Base-by-base conservation (phyloP, 1,140 invertebrate species). In the Drosophila bifasciata region DNA sequence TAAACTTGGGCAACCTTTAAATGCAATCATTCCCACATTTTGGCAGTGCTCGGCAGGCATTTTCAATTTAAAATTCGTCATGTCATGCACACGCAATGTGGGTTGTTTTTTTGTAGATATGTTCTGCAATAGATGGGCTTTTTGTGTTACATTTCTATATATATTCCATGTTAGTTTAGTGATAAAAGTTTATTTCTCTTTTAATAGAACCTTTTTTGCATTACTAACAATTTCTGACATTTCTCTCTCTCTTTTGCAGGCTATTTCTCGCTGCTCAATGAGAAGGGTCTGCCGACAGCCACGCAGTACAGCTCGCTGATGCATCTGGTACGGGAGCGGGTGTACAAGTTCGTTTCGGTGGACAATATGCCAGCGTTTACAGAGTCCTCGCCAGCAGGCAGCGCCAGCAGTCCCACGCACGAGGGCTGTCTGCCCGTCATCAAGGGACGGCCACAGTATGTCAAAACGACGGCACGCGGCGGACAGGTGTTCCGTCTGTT, bases 361-460 rank as follows among this genome's bases (percentile, higher is more conserved):
- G 91, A 91, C 45, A 91, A 90, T 55, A 88, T 91, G 81, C 76
- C 88, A 36, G 91, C 91, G 7, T 91, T 90, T 44, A 90, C 76
- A 1, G 91, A 91, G 62, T 91, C 91, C 13, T 68, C 80, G 23
- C 53, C 75, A 36, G 32, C 32, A 17, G 78, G 68, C 49, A 72
- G 61, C 16, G 49, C 57, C 15, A 85, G 56, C n/a, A 83, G 73
- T 72, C 76, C 89, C 52, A 89, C 71, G 5, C 72, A 89, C 32
- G 89, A 91, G 58, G 89, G 89, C 15, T 91, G 89, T 16, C 39
- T 91, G 50, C 83, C 86, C 32, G 78, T 69, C 13, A 62, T 60
- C 52, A 89, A 85, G 46, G 76, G 72, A 44, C 59, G 90, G 7
- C 83, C 91, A 8, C 91, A 91, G 50, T 91, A 91, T 41, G 69